Base-by-base conservation (phyloP, 2,797 vertebrate species). In the Gambusia yucatana region DNA sequence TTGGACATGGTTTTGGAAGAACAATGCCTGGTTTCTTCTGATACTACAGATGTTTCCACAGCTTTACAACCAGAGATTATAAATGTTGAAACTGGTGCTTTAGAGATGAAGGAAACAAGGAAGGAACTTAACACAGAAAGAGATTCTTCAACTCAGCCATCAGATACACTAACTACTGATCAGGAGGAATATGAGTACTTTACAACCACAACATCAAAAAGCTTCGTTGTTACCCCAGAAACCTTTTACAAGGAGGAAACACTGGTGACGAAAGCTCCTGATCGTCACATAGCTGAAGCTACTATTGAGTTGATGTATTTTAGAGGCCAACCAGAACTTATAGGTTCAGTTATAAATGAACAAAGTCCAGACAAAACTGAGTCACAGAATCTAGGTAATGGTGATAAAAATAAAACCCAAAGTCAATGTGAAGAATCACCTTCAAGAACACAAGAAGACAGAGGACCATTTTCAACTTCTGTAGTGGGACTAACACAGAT, bases 241-340 rank as follows among this genome's bases (percentile, higher is more conserved):
- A 7, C 47, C 2, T 20, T 46, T 48, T 20, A 72, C 30, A 33
- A 72, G 20, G n/a, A 20, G 16, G 14, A 47, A n/a, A 4, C 9
- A 72, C 14, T 33, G 17, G 71, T 9, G 6, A 48, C 4, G 2
- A 36, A 48, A 30, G 8, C 8, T 1, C 8, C 44, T 43, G n/a
- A 30, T 17, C 20, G n/a, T 46, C 22, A 72, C 6, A 3, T 10
- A 9, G 1, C 44, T 48, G 46, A 48, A 72, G 25, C 36, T 28
- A 16, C n/a, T 47, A 28, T 0, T 39, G 13, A 72, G 16, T 30
- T 47, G 28, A 9, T 10, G n/a, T 10, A 30, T 5, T 44, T 39
- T 4, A 22, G 2, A 33, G 0, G 0, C 2, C 44, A 75, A 47
- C 14, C 39, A 3, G 28, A 78, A 0, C 3, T 11, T 3, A 28